Base-by-base conservation (phyloP, 2,888 invertebrate genomes). In the Morpho deidamia region DNA sequence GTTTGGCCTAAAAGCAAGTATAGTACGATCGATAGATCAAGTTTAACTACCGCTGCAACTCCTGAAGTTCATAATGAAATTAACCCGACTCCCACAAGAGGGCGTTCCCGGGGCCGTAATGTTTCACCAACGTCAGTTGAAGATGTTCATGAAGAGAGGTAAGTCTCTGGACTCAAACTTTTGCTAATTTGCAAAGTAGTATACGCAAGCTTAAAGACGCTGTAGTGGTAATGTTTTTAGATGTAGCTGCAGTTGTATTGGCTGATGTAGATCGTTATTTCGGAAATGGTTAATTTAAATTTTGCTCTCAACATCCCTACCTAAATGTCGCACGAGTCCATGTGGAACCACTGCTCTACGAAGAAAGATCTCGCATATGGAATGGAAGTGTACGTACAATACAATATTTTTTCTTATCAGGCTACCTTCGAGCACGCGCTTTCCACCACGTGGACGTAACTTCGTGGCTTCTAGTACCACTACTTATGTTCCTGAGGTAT, bases 381-480 rank as follows among this genome's bases (percentile, higher is more conserved):
- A 53, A 60, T 23, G 57, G 44, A 63, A 66, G 53, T 67, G 58
- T 63, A 59, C 62, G 57, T 63, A 61, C 53, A 59, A 53, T 55
- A 55, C 54, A 51, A 48, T 46, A 39, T 55, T 54, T 59, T 63
- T 63, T 61, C 62, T 77, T 65, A 72, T 71, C 62, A 89, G 96
- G 64, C 81, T 96, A 60, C 96, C 96, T 1, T 92, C 93, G n/a
- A 95, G 94, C 70, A 96, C 96, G n/a, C 92, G 96, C 61, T 96
- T 96, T 78, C 95, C 95, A 58, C 95, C 95, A 43, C 93, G 94
- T 55, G 92, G 93, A 64, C 86, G 92, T 79, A 80, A 77, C 82
- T 65, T 88, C 49, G 78, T 74, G 11, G 67, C 80, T 52, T 87
- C 86, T 62, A 91, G 91, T 14, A 91, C 92, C 40, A 91, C 92